Conservation (phyloP, 2,888 invertebrate species). For the Eupeodes luniger region DNA sequence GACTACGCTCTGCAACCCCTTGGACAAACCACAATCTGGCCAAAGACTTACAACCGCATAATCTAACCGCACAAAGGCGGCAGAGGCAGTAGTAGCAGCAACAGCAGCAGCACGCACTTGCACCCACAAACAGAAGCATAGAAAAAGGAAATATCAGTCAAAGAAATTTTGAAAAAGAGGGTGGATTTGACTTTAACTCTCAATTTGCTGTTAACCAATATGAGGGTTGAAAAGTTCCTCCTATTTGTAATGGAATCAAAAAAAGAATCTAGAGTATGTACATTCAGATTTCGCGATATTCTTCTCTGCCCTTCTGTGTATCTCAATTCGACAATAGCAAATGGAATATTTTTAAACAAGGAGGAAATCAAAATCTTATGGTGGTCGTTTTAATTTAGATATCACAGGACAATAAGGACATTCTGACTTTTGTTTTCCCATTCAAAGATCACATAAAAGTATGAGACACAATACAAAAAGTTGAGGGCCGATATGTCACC, state of each 20-base stretch:
- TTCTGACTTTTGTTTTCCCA: constrained; percentile 22
- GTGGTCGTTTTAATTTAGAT: constrained; percentile 70
- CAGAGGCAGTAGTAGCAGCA: constrained; percentile 5
- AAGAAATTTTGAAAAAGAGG: constrained; percentile 38
- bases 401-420: constrained; percentile 56
- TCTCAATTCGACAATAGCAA: constrained; percentile 44
- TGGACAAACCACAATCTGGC: constrained; percentile 69
- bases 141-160: constrained; percentile 59
- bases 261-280: background rate
- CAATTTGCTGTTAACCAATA: constrained; percentile 48
- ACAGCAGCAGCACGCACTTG: constrained; percentile 70
- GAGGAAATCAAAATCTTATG: constrained; percentile 47
- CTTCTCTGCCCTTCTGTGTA: background rate
- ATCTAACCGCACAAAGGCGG: constrained; percentile 70
- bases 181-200: constrained; percentile 70
- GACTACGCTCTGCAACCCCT: constrained; percentile 32
- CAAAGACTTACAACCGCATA: constrained; percentile 73
- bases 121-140: constrained; percentile 61
- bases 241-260: background rate
- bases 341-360: constrained; percentile 1
- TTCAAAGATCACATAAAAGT: constrained; percentile 9
- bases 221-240: constrained; percentile 49
- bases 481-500: constrained; percentile 56
- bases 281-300: constrained; percentile 61
- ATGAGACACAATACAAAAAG: background rate